phyloP scores from a whole-genome alignment of 2,797 vertebrate genomes.

The Enteromius radiatus region DNA sequence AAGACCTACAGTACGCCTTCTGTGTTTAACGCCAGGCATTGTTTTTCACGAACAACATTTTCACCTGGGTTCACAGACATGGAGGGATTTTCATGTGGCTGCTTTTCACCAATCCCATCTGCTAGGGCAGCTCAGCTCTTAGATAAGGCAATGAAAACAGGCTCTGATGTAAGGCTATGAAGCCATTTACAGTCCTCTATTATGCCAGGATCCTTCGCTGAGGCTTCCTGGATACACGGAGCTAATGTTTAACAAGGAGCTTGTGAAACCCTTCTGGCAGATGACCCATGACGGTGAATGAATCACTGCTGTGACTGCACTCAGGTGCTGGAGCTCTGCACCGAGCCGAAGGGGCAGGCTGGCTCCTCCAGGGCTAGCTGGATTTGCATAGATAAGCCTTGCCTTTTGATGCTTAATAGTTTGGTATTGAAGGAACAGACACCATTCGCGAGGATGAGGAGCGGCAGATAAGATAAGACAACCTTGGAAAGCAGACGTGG shows the following conservation, averaged over 20 bases:
- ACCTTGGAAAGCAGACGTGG: slow-evolving; percentile 54
- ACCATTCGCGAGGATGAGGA: slow-evolving; percentile 51
- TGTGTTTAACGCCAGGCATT: slow-evolving; percentile 58
- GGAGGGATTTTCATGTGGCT: slow-evolving; percentile 59
- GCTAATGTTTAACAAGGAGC: slow-evolving; percentile 68
- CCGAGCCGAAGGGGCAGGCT: slow-evolving; percentile 38
- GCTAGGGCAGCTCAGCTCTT: slow-evolving; percentile 45
- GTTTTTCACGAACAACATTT: slow-evolving; percentile 60
- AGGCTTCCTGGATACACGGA: slow-evolving; percentile 58
- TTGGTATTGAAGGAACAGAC: slow-evolving; percentile 59
- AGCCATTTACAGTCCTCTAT: slow-evolving; percentile 64
- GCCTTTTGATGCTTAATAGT: slow-evolving; percentile 64
- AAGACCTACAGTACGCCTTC: slow-evolving; percentile 42
- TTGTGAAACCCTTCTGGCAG: slow-evolving; percentile 64
- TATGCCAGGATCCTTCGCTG: slow-evolving; percentile 56
- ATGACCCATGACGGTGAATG: slow-evolving; percentile 62
- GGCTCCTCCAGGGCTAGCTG: slow-evolving; percentile 44
- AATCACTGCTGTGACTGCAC: slow-evolving; percentile 56
- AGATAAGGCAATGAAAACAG: slow-evolving; percentile 61
- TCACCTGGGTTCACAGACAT: slow-evolving; percentile 54
- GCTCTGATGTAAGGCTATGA: slow-evolving; percentile 61
- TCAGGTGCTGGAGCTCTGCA: slow-evolving; percentile 54
- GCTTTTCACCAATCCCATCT: slow-evolving; percentile 60
- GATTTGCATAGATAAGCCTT: slow-evolving; percentile 65
- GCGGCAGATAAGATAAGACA: slow-evolving; percentile 57